Conservation (phyloP, 2,797 vertebrate genomes). For the Lophotriccus pileatus region DNA sequence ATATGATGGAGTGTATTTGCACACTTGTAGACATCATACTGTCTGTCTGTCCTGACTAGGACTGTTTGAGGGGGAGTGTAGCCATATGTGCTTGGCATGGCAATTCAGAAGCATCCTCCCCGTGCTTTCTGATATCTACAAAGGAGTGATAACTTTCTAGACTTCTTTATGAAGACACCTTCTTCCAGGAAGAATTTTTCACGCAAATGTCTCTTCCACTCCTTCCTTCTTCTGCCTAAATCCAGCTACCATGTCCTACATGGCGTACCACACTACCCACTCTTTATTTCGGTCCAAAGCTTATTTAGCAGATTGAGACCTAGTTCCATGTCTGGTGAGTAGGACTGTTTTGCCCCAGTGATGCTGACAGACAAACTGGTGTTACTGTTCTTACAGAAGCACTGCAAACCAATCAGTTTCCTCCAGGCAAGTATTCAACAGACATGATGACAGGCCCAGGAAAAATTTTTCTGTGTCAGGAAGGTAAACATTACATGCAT, state of each 20-base stretch:
- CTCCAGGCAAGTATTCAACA: slow-evolving; percentile 18
- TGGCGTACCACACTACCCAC: background rate
- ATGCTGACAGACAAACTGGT: background rate
- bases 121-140: background rate
- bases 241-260: background rate
- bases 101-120: background rate
- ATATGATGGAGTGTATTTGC: background rate
- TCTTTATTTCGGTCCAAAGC: background rate
- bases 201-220: background rate
- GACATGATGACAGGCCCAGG: slow-evolving; percentile 1
- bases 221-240: background rate
- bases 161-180: background rate
- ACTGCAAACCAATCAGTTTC: background rate
- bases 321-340: background rate
- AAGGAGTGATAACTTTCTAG: background rate
- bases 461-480: slow-evolving; percentile 12
- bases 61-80: background rate
- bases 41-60: background rate
- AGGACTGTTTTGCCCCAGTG: background rate
- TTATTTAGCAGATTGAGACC: background rate
- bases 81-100: background rate
- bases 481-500: slow-evolving; percentile 32
- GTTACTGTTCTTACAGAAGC: background rate
- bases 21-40: background rate
- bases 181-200: background rate